A percentile compares a stretch with the other conserved stretches of the same genome.
Conservation (phyloP, 1,140 invertebrate genomes). For the Drosophila murphyi region DNA sequence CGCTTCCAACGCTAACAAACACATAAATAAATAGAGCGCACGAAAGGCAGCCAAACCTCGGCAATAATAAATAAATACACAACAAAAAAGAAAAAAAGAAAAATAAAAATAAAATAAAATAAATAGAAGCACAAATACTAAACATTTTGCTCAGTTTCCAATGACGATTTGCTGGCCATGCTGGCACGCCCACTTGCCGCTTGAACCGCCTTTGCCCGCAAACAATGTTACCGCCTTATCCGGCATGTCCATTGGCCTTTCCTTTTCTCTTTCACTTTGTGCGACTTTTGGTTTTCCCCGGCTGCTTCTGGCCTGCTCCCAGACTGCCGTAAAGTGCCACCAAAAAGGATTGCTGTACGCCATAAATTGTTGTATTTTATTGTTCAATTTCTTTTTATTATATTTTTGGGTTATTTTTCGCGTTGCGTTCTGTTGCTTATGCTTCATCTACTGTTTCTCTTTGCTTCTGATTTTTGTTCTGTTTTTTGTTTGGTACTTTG, state of each 20-base stretch:
- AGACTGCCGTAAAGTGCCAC: slow-evolving; percentile 58
- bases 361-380: slow-evolving; percentile 83
- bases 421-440: slow-evolving; percentile 69
- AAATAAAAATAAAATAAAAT: slow-evolving; percentile 55
- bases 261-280: background rate
- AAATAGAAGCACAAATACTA: slow-evolving; percentile 61
- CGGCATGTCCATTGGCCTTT: slow-evolving; percentile 27
- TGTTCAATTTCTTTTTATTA: slow-evolving; percentile 83
- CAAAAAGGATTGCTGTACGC: slow-evolving; percentile 78
- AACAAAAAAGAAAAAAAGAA: slow-evolving; percentile 14
- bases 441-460: slow-evolving; percentile 73
- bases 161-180: slow-evolving; percentile 70
- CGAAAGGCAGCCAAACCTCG: slow-evolving; percentile 30
- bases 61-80: slow-evolving; percentile 73
- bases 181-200: slow-evolving; percentile 29
- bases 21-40: slow-evolving; percentile 43
- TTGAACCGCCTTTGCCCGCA: slow-evolving; percentile 38
- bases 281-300: slow-evolving; percentile 64
- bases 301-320: slow-evolving; percentile 10
- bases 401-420: slow-evolving; percentile 70
- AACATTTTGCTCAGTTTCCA: slow-evolving; percentile 82
- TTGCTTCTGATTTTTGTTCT: slow-evolving; percentile 49
- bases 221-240: slow-evolving; percentile 68
- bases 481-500: slow-evolving; percentile 51
- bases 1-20: slow-evolving; percentile 18